Conservation (phyloP, 1,140 invertebrate species). For the Cydia splendana region DNA sequence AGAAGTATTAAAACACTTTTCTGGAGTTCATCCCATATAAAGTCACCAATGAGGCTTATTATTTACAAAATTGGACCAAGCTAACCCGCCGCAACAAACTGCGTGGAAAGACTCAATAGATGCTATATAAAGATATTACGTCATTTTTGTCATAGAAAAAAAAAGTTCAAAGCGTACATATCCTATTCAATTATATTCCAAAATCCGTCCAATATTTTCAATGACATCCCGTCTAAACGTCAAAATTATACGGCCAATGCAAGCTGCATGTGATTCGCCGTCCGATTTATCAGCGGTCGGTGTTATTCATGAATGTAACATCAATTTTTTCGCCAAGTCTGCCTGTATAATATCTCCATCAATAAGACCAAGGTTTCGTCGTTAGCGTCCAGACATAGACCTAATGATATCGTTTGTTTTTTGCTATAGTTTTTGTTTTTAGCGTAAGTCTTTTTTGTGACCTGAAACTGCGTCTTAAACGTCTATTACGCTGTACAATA, state of each 20-base stretch:
- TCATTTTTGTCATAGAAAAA: background rate
- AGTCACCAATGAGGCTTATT: no score
- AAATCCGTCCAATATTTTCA: background rate
- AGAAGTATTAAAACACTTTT: no score
- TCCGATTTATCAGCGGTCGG: slow-evolving; percentile 57
- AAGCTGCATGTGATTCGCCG: slow-evolving; percentile 52
- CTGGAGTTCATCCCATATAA: no score
- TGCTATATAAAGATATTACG: background rate
- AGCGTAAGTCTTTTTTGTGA: background rate
- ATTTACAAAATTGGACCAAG: no score
- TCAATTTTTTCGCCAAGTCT: slow-evolving; percentile 45
- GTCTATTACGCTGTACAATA: no score
- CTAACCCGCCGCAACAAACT: no score
- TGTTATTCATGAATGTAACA: slow-evolving; percentile 65
- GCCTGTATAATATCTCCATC: slow-evolving; percentile 62
- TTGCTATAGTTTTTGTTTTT: background rate
- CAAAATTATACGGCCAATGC: slow-evolving; percentile 59
- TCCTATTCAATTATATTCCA: background rate
- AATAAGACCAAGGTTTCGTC: slow-evolving; percentile 51
- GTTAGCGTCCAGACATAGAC: slow-evolving; percentile 17
- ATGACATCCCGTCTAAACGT: slow-evolving; percentile 51
- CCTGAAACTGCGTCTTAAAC: background rate
- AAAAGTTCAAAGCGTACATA: background rate
- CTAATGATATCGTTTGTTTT: slow-evolving; percentile 21
- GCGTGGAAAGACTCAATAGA: no score